Evolutionary conservation across 1,140 invertebrate species (phyloP), one percentile per base, ranked within the genome.

Genomic region (Euwallacea similis): DNA sequence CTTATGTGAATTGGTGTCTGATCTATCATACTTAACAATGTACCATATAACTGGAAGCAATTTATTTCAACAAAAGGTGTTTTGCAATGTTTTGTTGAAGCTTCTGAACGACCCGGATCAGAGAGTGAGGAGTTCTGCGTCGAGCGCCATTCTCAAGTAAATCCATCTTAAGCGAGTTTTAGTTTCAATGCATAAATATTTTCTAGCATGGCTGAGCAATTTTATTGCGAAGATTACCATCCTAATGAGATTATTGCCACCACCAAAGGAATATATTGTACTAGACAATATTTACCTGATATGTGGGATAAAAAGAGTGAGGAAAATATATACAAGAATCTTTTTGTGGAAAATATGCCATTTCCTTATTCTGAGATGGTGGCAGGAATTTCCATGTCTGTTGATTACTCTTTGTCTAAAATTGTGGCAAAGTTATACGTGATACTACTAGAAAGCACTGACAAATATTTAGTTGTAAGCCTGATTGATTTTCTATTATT

Each of bases 81-180:
- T 92, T n/a, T 76, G 84, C 61, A 83, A 86, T 69, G 83, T 90
- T 56, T 80, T 93, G n/a, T 79, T 90, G 13, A 77, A 81, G 44
- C 80, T 94, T 42, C 77, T 94, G 3, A 86, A 85, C 10, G 92
- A 95, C 83, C 88, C 90, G 74, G 93, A 96, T 81, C 86, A 86
- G 62, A 85, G 93, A 81, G 92, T 96, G 7, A 83, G 94, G 64
- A 86, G 87, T 75, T 88, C 92, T 11, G 87, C 92, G 4, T 85
- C 89, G 7, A 81, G 84, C 53, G 85, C 90, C 13, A 85, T 95
- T 74, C 82, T 88, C 13, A 90, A 84, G 92, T 95, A 85, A 84
- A 82, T 77, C 13, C 53, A 9, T 54, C 8, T 9, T 64, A 62
- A 56, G n/a, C 21, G 44, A n/a, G 41, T 10, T 67, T 56, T 56